Base-by-base conservation (phyloP, 2,888 invertebrate species). In the Andrena haemorrhoa region DNA sequence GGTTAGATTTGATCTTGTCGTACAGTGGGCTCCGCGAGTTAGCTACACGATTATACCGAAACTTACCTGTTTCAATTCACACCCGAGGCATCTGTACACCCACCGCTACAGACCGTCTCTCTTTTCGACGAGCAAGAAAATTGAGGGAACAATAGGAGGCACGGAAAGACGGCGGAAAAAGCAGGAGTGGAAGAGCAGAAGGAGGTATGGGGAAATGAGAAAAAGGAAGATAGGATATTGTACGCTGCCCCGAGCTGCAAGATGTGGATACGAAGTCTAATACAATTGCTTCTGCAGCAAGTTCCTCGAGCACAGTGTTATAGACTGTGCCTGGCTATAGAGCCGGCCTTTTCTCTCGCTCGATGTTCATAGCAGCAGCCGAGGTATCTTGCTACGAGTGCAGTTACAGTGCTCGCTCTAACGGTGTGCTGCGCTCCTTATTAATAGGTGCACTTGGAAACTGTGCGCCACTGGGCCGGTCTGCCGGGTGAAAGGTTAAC, bases 381-480 rank as follows among this genome's bases (percentile, higher is more conserved):
- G 72, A 58, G 75, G 75, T 71, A 74, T 86, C 80, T 74, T 84
- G 79, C 61, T 56, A 64, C 74, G 70, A 63, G 75, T 80, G 75
- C 74, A 79, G 86, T 83, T 86, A 88, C 75, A 64, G 63, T 61
- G 82, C 78, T 78, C 70, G 83, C 71, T 86, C 78, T 77, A 85
- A 83, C 79, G 83, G 86, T 79, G 71, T 72, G 83, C 65, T 58
- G 74, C 86, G 78, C 81, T 74, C 84, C 87, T 88, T 88, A 88
- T 88, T 88, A 88, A 88, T 88, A 87, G 89, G 84, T 76, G 78
- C 82, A 85, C 83, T 88, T 79, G 76, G 81, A 81, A 88, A 88
- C 81, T 86, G 84, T 84, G 63, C 64, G 68, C 56, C 63, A 72
- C 68, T 61, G 63, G 71, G 65, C 73, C 58, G 66, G 56, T 51